Percentiles rank a stretch among this genome's conserved stretches.
Evolutionary conservation across 2,113 vertebrate species (phyloP).

Genomic region (Protobothrops flavoviridis): DNA sequence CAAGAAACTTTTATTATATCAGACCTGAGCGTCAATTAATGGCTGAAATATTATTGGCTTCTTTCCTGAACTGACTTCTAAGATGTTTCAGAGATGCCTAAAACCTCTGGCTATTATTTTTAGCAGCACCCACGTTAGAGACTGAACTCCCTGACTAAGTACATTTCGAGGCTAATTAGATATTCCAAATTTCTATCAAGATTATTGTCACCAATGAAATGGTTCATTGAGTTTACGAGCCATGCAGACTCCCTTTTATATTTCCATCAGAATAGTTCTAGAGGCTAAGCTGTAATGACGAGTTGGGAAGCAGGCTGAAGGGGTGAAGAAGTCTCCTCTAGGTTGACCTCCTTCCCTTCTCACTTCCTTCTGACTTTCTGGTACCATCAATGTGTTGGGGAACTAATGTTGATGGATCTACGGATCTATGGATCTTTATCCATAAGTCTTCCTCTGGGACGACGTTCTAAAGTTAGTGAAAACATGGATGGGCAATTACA

Average conservation of each 20-base stretch:
- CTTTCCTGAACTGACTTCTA: slow-evolving; percentile 73
- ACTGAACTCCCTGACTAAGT: slow-evolving; percentile 70
- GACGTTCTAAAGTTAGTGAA: background rate
- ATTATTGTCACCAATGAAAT: slow-evolving; percentile 83
- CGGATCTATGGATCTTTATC: background rate
- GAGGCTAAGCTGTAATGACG: slow-evolving; percentile 71
- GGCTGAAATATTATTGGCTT: slow-evolving; percentile 75
- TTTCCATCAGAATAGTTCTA: slow-evolving; percentile 71
- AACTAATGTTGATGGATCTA: slow-evolving; percentile 45
- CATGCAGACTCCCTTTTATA: slow-evolving; percentile 69
- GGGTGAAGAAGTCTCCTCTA: slow-evolving; percentile 62
- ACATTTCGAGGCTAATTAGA: slow-evolving; percentile 81
- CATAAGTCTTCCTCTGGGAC: background rate
- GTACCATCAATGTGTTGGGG: slow-evolving; percentile 37
- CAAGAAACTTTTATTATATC: slow-evolving; percentile 71
- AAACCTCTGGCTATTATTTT: slow-evolving; percentile 75
- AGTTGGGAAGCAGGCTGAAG: slow-evolving; percentile 66
- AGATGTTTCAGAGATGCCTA: slow-evolving; percentile 72
- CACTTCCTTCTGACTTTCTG: slow-evolving; percentile 48
- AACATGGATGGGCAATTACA: background rate
- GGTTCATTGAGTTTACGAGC: slow-evolving; percentile 79
- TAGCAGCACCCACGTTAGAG: slow-evolving; percentile 72
- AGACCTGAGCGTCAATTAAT: slow-evolving; percentile 73
- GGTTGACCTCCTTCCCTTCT: slow-evolving; percentile 41
- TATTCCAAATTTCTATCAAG: slow-evolving; percentile 80